A percentile compares a stretch with the other conserved stretches of the same genome.
These are phyloP conservation scores for Drosophila sordidula DNA, from an alignment of 2,888 invertebrate genomes.

Conservation along the genomic window DNA sequence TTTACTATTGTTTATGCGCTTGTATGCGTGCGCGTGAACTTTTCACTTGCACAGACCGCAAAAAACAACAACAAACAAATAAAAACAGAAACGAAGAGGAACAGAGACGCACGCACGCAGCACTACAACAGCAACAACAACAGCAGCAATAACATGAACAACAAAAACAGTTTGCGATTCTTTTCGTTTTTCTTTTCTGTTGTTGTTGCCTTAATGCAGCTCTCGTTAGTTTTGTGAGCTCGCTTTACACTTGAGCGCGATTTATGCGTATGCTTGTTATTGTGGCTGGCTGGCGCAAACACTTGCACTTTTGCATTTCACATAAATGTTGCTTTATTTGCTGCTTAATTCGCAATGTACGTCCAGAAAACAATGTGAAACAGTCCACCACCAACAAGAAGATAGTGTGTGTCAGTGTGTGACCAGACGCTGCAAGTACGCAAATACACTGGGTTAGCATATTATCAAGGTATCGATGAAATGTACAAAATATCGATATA, in stretches of 20 bases:
- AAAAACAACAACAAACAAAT: slow-evolving; percentile 50
- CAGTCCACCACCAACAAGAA: slow-evolving; percentile 59
- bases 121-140: slow-evolving; percentile 39
- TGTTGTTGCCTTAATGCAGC: slow-evolving; percentile 16
- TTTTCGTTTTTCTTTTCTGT: slow-evolving; percentile 27
- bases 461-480: slow-evolving; percentile 33
- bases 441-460: slow-evolving; percentile 14
- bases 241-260: slow-evolving; percentile 16
- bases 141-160: slow-evolving; percentile 43
- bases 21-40: slow-evolving; percentile 50
- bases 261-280: slow-evolving; percentile 19
- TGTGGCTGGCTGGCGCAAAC: slow-evolving; percentile 40
- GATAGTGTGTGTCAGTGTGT: slow-evolving; percentile 40
- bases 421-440: slow-evolving; percentile 31
- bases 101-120: slow-evolving; percentile 47
- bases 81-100: slow-evolving; percentile 53
- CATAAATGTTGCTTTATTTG: slow-evolving; percentile 43
- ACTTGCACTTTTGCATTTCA: slow-evolving; percentile 57
- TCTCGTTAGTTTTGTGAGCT: slow-evolving; percentile 36
- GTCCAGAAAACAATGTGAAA: slow-evolving; percentile 60
- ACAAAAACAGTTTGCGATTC: slow-evolving; percentile 58
- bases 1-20: slow-evolving; percentile 38
- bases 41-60: slow-evolving; percentile 54
- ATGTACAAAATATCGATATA: slow-evolving; percentile 33
- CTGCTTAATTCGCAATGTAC: slow-evolving; percentile 56